Percentiles rank a stretch among this genome's conserved stretches.
Evolutionary conservation across 2,888 invertebrate genomes (phyloP).

Genomic region (Calliphora vomitoria): DNA sequence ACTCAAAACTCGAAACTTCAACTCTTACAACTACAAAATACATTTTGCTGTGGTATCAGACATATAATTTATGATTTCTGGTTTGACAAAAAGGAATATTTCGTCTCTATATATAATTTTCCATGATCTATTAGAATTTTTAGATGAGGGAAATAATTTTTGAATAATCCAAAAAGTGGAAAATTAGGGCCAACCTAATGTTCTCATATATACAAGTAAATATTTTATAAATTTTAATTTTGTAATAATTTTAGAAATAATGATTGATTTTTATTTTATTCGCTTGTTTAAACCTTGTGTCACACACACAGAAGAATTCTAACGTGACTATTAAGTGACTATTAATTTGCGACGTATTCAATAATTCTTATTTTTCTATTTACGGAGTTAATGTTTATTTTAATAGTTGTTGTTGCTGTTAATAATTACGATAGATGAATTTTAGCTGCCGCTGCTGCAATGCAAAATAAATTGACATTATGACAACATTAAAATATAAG

Average conservation of each 20-base stretch:
- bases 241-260: not conserved
- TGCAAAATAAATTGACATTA: conserved; percentile 61
- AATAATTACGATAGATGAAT: conserved; percentile 2
- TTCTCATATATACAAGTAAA: too few relatives aligned
- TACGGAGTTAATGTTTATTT: not conserved
- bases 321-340: not conserved
- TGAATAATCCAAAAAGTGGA: too few relatives aligned
- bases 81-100: too few relatives aligned
- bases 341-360: not conserved
- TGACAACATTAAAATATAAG: conserved; percentile 71
- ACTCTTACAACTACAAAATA: too few relatives aligned
- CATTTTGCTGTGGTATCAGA: too few relatives aligned
- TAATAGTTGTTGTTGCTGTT: not conserved
- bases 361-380: not conserved
- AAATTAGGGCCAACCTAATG: too few relatives aligned
- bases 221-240: too few relatives aligned
- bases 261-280: conserved; percentile 1
- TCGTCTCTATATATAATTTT: too few relatives aligned
- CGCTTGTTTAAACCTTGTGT: not conserved
- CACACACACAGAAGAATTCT: not conserved
- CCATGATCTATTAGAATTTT: too few relatives aligned
- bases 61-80: too few relatives aligned
- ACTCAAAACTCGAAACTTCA: too few relatives aligned
- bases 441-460: conserved; percentile 24
- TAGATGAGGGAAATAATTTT: too few relatives aligned